Evolutionary conservation across 2,797 vertebrate genomes (phyloP), one percentile per base, ranked within the genome.

Genomic region (Eleutherodactylus coqui): DNA sequence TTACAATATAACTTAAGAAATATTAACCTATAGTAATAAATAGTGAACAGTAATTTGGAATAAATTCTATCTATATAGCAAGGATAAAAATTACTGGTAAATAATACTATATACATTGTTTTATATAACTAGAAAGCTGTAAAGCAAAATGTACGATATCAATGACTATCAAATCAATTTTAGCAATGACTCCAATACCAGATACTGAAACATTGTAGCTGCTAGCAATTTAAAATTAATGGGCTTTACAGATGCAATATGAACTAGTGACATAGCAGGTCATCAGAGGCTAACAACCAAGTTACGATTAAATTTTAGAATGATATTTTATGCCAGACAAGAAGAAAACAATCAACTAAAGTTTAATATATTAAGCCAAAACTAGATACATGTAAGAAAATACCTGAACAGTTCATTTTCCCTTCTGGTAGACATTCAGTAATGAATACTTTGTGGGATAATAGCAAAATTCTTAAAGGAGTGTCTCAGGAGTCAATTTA

Each of bases 221-320:
- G 49, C 32, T 70, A 77, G 75, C 75, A 77, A 77, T 70, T 70
- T 70, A 41, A 34, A 70, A 70, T 70, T 70, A 70, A 75, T 75
- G 49, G 73, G 43, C 41, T 75, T 75, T 75, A 27, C 47, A 51
- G 67, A 41, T 17, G 47, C 47, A 75, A 29, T 49, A 49, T 70
- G 36, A 5, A 34, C 67, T 41, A 21, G 36, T 38, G 67, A 41
- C 67, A 41, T 36, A 41, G 9, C 19, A n/a, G 67, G 67, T n/a
- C 67, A 70, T 3, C 36, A 13, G 11, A 24, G 67, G 67, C 36
- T 70, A 70, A 70, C 67, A 70, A 70, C 67, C 19, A 69, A 36
- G 64, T n/a, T 70, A 24, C 21, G 36, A 70, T 41, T 70, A 2
- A 41, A 21, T 70, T 24, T 41, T 2, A 9, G 10, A 70, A 70